These are phyloP conservation scores for Sebastes miniatus DNA, from an alignment of 2,797 vertebrate genomes.

Conservation along the genomic window DNA sequence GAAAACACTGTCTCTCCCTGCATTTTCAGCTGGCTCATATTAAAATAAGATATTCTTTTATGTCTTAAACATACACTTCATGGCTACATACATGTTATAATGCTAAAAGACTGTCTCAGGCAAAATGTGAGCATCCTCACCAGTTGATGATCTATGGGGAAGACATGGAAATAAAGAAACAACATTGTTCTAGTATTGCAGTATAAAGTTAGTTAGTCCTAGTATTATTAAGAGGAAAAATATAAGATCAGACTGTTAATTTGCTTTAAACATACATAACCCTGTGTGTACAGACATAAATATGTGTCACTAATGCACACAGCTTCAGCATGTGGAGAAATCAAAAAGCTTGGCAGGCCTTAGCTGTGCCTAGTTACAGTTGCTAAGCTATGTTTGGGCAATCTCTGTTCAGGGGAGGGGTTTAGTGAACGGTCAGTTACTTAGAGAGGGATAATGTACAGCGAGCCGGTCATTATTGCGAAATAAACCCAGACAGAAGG, in stretches of 20 bases:
- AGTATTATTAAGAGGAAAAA: not conserved
- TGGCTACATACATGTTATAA: too few species aligned
- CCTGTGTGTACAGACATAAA: not conserved
- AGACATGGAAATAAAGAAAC: not conserved
- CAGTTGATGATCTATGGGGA: not conserved
- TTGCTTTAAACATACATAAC: not conserved
- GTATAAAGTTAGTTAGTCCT: not conserved
- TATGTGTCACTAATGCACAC: too few species aligned
- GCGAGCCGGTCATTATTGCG: too few species aligned
- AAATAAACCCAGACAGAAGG: too few species aligned
- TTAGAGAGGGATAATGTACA: not conserved
- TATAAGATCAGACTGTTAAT: not conserved
- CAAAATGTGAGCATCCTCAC: not conserved
- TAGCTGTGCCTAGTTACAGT: too few species aligned
- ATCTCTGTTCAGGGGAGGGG: not conserved
- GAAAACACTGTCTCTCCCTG: too few species aligned
- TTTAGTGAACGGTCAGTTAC: not conserved
- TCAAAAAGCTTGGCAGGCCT: too few species aligned
- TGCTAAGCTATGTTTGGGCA: too few species aligned
- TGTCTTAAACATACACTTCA: too few species aligned
- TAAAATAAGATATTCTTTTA: too few species aligned
- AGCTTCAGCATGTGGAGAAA: too few species aligned
- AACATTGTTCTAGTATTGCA: not conserved
- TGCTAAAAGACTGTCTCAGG: not conserved
- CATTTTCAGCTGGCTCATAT: too few species aligned